Conservation (phyloP, 2,888 invertebrate species). For the Dynastes tityus region DNA sequence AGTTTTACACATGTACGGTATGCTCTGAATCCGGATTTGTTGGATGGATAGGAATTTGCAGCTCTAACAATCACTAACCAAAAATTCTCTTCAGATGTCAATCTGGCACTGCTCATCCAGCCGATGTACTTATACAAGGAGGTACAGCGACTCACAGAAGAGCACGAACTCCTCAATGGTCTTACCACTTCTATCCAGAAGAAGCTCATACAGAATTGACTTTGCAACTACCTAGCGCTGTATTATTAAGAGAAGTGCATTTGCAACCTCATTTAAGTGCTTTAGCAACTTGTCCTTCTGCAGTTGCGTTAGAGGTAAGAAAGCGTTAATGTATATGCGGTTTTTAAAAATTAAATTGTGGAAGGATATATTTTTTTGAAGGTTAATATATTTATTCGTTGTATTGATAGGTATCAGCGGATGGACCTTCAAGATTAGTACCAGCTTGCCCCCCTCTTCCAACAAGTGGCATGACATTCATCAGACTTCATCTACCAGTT, state of each 20-base stretch:
- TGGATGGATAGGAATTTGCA: no score
- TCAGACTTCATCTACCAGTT: conserved; percentile 85
- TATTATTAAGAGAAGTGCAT: conserved; percentile 90
- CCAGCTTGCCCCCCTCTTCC: conserved; percentile 90
- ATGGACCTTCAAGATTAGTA: conserved; percentile 83
- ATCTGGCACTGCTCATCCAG: conserved; percentile 84
- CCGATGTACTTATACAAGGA: conserved; percentile 88
- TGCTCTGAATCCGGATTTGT: no score
- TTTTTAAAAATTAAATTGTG: neutral
- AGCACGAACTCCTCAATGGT: conserved; percentile 94
- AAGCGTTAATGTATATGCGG: neutral
- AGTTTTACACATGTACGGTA: no score
- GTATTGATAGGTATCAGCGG: conserved; percentile 74
- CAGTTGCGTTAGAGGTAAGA: conserved; percentile 86
- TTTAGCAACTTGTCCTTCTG: conserved; percentile 89
- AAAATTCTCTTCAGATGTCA: conserved; percentile 60
- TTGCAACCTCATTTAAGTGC: conserved; percentile 89
- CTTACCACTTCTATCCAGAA: conserved; percentile 93
- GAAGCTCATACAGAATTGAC: conserved; percentile 92
- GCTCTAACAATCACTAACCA: no score
- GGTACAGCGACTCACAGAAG: conserved; percentile 84
- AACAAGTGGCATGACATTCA: conserved; percentile 90
- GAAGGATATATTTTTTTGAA: no score
- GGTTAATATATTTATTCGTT: conserved; percentile 12
- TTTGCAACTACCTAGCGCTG: conserved; percentile 89